Conservation (phyloP, 2,113 vertebrate species). For the Corythoichthys intestinalis region DNA sequence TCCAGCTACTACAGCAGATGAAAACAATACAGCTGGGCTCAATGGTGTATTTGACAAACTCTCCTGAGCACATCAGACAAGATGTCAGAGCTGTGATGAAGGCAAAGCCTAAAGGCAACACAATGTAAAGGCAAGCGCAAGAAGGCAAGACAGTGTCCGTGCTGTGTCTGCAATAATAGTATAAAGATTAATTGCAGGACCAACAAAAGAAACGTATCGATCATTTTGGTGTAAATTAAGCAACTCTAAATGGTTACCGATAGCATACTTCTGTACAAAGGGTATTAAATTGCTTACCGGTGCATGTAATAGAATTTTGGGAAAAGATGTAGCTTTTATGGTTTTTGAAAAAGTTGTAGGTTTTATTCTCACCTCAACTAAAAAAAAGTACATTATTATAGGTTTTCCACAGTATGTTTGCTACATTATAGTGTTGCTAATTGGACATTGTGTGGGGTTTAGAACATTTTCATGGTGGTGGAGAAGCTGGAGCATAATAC, state of each 20-base stretch:
- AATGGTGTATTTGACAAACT: constrained; percentile 7
- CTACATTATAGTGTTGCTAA: background rate
- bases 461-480: background rate
- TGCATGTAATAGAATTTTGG: background rate
- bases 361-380: background rate
- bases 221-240: constrained; percentile 3
- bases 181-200: background rate
- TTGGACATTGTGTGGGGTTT: background rate
- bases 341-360: background rate
- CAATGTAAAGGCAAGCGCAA: background rate
- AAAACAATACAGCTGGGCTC: constrained; percentile 2
- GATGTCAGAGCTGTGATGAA: background rate
- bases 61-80: background rate
- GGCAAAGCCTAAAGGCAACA: constrained; percentile 1
- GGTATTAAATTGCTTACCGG: background rate
- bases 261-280: background rate
- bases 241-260: background rate
- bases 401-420: no score
- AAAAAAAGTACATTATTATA: no score
- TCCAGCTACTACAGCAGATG: background rate
- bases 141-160: background rate
- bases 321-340: background rate
- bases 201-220: background rate
- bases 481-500: background rate
- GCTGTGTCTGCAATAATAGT: constrained; percentile 2